Evolutionary conservation across 2,797 vertebrate genomes (phyloP).

Genomic region (Oryzias dopingdopingensis): DNA sequence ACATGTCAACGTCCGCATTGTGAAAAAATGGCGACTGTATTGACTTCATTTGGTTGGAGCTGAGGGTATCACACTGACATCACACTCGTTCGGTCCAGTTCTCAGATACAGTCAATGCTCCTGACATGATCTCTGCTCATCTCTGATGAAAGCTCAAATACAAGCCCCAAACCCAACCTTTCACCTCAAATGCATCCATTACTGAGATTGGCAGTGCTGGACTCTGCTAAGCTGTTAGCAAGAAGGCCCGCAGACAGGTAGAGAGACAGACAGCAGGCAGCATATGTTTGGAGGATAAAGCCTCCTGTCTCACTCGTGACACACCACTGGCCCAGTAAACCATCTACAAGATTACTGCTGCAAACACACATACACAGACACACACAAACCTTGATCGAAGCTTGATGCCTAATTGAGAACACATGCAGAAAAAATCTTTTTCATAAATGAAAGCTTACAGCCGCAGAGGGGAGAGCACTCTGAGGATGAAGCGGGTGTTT

Average conservation of each 20-base stretch:
- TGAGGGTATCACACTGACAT: too few relatives aligned
- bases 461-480: constrained; percentile 15
- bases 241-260: constrained; percentile 17
- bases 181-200: constrained; percentile 60
- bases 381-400: constrained; percentile 22
- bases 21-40: too few relatives aligned
- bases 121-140: constrained; percentile 59
- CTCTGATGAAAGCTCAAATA: constrained; percentile 63
- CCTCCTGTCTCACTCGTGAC: constrained; percentile 63
- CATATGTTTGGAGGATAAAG: constrained; percentile 67
- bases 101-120: constrained; percentile 13
- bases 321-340: constrained; percentile 58
- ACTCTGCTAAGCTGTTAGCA: constrained; percentile 43
- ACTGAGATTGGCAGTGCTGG: constrained; percentile 49
- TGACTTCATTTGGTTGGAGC: too few relatives aligned
- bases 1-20: too few relatives aligned
- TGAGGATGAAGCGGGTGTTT: constrained; percentile 34
- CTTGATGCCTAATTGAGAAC: constrained; percentile 59
- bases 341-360: constrained; percentile 53
- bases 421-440: constrained; percentile 60
- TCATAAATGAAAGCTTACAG: constrained; percentile 62
- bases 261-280: constrained; percentile 38
- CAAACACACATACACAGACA: constrained; percentile 22
- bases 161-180: constrained; percentile 41
- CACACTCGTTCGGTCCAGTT: too few relatives aligned